phyloP scores from a whole-genome alignment of 2,888 invertebrate genomes.

The Hirtodrosophila alboralis region DNA sequence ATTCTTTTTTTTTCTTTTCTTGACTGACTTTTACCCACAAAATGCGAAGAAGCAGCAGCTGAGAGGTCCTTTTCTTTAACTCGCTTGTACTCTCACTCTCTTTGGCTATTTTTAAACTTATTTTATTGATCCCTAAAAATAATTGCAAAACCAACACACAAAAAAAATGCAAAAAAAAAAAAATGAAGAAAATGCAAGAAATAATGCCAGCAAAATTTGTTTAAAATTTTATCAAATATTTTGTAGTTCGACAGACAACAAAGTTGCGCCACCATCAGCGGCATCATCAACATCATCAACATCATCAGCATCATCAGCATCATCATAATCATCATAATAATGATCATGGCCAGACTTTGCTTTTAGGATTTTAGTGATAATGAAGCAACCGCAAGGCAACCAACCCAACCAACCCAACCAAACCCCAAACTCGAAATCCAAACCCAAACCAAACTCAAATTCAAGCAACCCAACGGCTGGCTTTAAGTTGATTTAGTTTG shows the following conservation, averaged over 20 bases:
- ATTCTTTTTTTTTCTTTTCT: too few species aligned
- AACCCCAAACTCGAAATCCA: conserved; percentile 24
- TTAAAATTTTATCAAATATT: conserved; percentile 60
- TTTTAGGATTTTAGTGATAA: conserved; percentile 50
- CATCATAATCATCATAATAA: conserved; percentile 17
- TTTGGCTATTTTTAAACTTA: conserved; percentile 73
- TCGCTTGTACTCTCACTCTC: too few species aligned
- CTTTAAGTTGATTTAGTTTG: conserved; percentile 73
- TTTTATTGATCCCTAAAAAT: conserved; percentile 77
- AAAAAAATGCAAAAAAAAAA: conserved; percentile 20
- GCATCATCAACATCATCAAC: conserved; percentile 7
- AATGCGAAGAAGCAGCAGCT: conserved; percentile 5
- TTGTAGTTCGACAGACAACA: conserved; percentile 50
- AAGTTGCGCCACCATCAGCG: conserved; percentile 3
- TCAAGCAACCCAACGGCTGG: conserved; percentile 40
- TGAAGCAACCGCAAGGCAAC: conserved; percentile 66
- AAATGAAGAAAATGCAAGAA: not conserved
- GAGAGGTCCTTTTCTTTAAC: too few species aligned
- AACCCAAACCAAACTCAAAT: conserved; percentile 24
- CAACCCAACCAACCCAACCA: conserved; percentile 24
- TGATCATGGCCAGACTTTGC: conserved; percentile 43
- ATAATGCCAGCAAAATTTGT: conserved; percentile 54
- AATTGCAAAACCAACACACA: conserved; percentile 55
- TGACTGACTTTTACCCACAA: conserved; percentile 22
- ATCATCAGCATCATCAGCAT: conserved; percentile 9